Conservation (phyloP, 2,113 vertebrate genomes). For the Psittacula cyanocephala region DNA sequence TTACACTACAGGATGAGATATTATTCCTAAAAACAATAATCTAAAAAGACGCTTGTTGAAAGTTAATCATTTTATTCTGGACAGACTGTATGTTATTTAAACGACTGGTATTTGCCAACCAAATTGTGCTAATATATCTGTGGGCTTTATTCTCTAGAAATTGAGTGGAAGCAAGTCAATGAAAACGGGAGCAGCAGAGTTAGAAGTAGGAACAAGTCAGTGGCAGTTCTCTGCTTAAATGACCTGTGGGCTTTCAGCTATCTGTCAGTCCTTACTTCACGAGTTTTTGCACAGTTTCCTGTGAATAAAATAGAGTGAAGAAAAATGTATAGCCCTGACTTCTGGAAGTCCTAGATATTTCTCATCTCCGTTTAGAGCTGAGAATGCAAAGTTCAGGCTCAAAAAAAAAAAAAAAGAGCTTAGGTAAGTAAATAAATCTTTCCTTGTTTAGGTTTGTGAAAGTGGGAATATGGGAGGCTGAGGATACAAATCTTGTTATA, state of each 20-base stretch:
- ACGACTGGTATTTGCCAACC: background rate
- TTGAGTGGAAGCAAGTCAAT: background rate
- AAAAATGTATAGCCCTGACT: background rate
- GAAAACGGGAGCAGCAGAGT: background rate
- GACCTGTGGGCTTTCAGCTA: background rate
- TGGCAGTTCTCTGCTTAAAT: background rate
- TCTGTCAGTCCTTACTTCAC: background rate
- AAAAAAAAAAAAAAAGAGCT: background rate
- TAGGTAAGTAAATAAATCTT: background rate
- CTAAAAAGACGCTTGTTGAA: background rate
- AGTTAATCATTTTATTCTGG: background rate
- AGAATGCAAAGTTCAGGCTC: background rate
- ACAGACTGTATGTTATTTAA: background rate
- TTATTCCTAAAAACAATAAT: background rate
- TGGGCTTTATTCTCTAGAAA: background rate
- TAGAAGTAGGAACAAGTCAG: background rate
- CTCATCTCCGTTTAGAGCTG: background rate
- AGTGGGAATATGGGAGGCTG: background rate
- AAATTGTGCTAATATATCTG: background rate
- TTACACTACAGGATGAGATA: background rate
- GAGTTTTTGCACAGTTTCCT: background rate
- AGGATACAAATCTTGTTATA: background rate
- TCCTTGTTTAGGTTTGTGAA: background rate
- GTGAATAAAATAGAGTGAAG: background rate
- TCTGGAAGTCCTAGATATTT: background rate